A percentile compares a stretch with the other conserved stretches of the same genome.
These are phyloP conservation scores for Mechanitis mazaeus DNA, from an alignment of 2,888 invertebrate species.

Conservation along the genomic window DNA sequence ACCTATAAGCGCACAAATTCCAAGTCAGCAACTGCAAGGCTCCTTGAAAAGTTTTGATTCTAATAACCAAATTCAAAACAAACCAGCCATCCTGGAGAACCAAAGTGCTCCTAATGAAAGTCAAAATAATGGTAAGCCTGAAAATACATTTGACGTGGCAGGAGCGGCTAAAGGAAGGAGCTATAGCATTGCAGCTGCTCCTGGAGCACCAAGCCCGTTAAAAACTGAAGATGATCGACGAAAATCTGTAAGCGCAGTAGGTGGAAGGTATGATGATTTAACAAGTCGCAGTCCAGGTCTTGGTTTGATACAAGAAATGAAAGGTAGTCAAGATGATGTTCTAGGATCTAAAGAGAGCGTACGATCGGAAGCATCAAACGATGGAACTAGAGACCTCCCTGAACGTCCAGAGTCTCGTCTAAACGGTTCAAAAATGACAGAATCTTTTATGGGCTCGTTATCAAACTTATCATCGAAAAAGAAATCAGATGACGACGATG, in stretches of 20 bases:
- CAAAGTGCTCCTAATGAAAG: constrained; percentile 52
- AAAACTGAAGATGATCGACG: constrained; percentile 71
- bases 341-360: constrained; percentile 64
- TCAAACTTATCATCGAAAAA: constrained; percentile 55
- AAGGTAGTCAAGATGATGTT: constrained; percentile 65
- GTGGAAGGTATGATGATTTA: constrained; percentile 62
- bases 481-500: constrained; percentile 65
- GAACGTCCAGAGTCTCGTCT: constrained; percentile 70
- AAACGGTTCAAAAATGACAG: constrained; percentile 68
- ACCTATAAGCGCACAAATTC: constrained; percentile 42
- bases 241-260: constrained; percentile 68
- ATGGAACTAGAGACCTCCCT: constrained; percentile 44
- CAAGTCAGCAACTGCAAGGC: constrained; percentile 66
- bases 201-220: constrained; percentile 63
- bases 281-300: constrained; percentile 58
- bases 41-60: constrained; percentile 57
- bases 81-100: constrained; percentile 69
- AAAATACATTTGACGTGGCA: constrained; percentile 58
- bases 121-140: constrained; percentile 53
- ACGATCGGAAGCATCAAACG: constrained; percentile 54
- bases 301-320: constrained; percentile 68
- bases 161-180: constrained; percentile 72
- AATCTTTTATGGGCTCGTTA: constrained; percentile 66
- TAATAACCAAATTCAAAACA: constrained; percentile 50
- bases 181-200: constrained; percentile 72